Base-by-base conservation (phyloP, 2,113 vertebrate genomes). In the Zosterops lateralis region DNA sequence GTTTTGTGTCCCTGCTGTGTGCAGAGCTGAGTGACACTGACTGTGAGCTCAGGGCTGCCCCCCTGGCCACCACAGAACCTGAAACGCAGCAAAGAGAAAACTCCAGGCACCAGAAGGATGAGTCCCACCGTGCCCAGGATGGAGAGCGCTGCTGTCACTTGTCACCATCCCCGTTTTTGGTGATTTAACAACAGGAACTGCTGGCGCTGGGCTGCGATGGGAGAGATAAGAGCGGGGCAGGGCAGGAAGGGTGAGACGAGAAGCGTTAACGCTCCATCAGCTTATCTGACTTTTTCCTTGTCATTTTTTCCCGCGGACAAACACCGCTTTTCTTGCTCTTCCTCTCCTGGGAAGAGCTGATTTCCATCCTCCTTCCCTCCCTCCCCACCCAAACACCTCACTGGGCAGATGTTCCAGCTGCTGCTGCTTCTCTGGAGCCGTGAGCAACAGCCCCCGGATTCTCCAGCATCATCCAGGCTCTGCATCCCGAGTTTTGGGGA, bases 161-260 rank as follows among this genome's bases (percentile, higher is more conserved):
- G 66, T 90, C 91, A 38, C 13, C 71, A 4, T 14, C 31, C 57
- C 32, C 6, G 1, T 6, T 65, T 65, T 8, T 17, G 84, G 77
- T 34, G 89, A 42, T 70, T 40, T 24, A 61, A 10, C 32, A 32
- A 6, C 87, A 65, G 95, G 92, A 94, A 38, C 74, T 0, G 66
- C 61, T 24, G 0, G 3, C 1, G 36, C 38, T 28, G 84, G 10
- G 87, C 84, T 28, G 45, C 3, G 56, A 47, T 89, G 62, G 53
- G 70, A 45, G 73, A n/a, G 94, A 91, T 84, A 13, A 67, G 57
- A 31, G 36, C 29, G 18, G 65, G 68, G 15, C 58, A 14, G 89
- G 87, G 89, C 94, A 95, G 84, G 93, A 97, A 96, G 94, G 91
- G 87, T 70, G 93, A 95, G 79, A 34, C 58, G 56, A 78, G 71